These are phyloP conservation scores for Micromesistius poutassou DNA, from an alignment of 2,797 vertebrate species.

Conservation along the genomic window DNA sequence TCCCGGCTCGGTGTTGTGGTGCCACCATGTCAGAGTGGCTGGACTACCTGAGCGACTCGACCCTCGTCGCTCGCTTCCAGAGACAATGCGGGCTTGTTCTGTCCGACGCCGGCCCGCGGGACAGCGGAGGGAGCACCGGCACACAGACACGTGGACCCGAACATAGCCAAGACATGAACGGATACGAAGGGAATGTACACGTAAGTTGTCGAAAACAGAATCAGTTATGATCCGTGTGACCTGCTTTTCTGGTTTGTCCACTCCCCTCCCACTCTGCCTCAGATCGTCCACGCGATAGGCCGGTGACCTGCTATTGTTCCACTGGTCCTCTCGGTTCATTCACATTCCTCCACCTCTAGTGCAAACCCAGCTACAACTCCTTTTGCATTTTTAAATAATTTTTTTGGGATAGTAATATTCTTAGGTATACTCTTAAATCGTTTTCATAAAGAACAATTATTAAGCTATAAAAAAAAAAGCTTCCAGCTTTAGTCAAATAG, in stretches of 20 bases:
- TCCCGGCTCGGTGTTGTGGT: background rate
- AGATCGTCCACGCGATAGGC: conserved; percentile 5
- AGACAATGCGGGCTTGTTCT: conserved; percentile 80
- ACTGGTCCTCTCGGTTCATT: background rate
- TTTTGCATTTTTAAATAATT: too few relatives aligned
- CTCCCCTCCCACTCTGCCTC: conserved; percentile 18
- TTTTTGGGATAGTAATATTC: background rate
- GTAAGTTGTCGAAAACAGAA: conserved; percentile 46
- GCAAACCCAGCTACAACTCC: background rate
- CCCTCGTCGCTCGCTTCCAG: conserved; percentile 87
- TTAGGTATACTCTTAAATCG: background rate
- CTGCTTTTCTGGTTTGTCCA: conserved; percentile 70
- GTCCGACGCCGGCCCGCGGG: conserved; percentile 14
- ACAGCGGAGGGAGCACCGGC: background rate
- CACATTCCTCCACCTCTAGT: background rate
- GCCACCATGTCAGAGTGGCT: conserved; percentile 53
- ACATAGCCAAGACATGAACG: conserved; percentile 26
- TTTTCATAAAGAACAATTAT: background rate
- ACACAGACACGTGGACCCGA: conserved; percentile 31
- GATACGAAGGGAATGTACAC: background rate
- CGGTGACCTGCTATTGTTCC: conserved; percentile 1
- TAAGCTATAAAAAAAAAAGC: background rate
- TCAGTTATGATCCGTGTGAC: conserved; percentile 26
- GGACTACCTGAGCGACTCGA: conserved; percentile 73
- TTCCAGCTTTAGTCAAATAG: background rate